Evolutionary conservation across 2,797 vertebrate genomes (phyloP), one percentile per base, ranked within the genome.

Genomic region (Tauraco hartlaubi): DNA sequence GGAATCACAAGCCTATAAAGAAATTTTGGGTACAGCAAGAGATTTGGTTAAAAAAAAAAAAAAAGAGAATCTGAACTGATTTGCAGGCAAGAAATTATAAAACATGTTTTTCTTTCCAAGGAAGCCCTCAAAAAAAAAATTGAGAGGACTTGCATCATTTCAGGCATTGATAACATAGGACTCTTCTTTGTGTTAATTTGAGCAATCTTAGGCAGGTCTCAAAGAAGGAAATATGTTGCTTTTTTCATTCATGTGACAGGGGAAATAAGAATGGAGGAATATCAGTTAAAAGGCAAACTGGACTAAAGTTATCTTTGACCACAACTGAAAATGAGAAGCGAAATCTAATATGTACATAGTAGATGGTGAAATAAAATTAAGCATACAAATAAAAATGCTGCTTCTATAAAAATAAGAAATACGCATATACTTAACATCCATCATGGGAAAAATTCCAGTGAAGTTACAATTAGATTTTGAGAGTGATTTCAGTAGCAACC

Each of bases 401-500:
- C 43, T 62, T 89, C 84, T 80, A 74, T 90, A 88, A 96, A 95
- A 88, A 58, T 52, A 90, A 92, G 64, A 85, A 87, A 94, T 69
- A 92, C 0, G 1, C 69, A 75, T 76, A 67, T 39, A 88, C 52
- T 90, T 95, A 94, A 95, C 41, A 58, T 73, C 26, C 67, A 94
- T 83, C 88, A 73, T 37, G 88, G 90, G 82, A 88, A 78, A 94
- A 94, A 90, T 76, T 88, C 52, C 74, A 82, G 52, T 43, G 62
- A 82, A 88, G 71, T 92, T 78, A 81, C 69, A 92, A 96, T 89
- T 88, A 88, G 62, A 88, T 94, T 92, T 94, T 75, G 61, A 91
- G 87, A 83, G 49, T 69, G 87, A 92, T 93, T 95, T 92, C 87
- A 72, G 92, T 61, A 88, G 72, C 28, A 94, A 85, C 62, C 87